Conservation (phyloP, 2,113 vertebrate species). For the Caranx melampygus region DNA sequence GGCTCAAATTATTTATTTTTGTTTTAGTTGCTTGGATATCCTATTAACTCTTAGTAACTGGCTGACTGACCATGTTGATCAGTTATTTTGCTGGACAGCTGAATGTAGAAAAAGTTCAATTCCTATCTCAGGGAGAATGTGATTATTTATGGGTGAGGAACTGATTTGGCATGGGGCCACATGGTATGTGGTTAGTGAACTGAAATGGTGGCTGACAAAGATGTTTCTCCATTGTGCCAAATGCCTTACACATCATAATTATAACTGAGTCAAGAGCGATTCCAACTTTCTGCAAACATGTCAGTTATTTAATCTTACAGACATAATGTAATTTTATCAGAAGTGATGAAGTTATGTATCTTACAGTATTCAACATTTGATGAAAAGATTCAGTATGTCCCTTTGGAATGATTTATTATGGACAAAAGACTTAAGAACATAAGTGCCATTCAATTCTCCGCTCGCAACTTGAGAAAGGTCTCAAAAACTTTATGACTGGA, state of each 20-base stretch:
- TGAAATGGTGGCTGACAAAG: constrained; percentile 10
- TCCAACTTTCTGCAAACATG: not conserved
- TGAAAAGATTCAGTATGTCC: not conserved
- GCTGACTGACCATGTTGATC: not conserved
- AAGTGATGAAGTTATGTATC: not conserved
- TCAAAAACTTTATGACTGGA: not conserved
- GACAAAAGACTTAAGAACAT: not conserved
- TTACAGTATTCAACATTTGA: not conserved
- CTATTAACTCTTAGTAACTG: not conserved
- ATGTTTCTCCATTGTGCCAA: constrained; percentile 7
- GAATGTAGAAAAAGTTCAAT: not conserved
- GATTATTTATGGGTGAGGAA: constrained; percentile 8
- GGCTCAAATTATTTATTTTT: not conserved
- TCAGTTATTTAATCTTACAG: not conserved
- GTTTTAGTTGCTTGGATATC: not conserved
- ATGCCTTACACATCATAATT: not conserved
- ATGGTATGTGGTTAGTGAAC: not conserved
- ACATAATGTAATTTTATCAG: not conserved
- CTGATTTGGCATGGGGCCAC: not conserved
- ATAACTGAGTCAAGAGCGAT: not conserved
- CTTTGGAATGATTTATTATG: not conserved
- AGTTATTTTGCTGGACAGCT: not conserved
- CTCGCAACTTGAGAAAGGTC: not conserved
- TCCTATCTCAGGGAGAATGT: not conserved
- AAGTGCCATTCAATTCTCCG: not conserved